Evolutionary conservation across 2,797 vertebrate species (phyloP).

Genomic region (Lacerta agilis): DNA sequence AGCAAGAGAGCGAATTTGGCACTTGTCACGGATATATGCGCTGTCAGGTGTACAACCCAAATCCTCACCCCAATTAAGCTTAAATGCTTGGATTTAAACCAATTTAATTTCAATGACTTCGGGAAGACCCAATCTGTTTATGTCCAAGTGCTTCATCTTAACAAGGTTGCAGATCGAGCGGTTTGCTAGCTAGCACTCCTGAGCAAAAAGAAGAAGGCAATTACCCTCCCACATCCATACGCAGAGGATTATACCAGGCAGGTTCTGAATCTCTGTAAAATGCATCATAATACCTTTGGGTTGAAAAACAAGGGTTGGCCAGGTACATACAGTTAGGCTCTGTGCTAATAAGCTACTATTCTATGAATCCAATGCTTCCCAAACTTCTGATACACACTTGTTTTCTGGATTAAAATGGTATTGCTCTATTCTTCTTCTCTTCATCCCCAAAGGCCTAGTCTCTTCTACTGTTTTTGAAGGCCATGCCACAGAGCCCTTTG

Average conservation of each 20-base stretch:
- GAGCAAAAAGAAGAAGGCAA: neutral
- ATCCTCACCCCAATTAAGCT: constrained; percentile 16
- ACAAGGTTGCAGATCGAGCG: neutral
- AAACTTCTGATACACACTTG: neutral
- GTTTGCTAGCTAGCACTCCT: neutral
- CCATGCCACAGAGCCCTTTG: neutral
- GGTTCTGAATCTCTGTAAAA: neutral
- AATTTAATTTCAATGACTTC: neutral
- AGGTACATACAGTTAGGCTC: neutral
- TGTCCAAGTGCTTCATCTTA: constrained; percentile 20
- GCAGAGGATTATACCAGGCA: neutral
- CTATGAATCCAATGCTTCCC: neutral
- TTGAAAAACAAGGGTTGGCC: neutral
- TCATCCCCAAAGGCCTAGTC: neutral
- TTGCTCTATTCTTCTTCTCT: neutral
- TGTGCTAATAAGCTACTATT: neutral
- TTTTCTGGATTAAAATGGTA: neutral
- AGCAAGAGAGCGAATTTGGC: too few relatives aligned
- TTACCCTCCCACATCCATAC: neutral
- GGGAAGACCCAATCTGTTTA: neutral
- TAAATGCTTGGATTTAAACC: constrained; percentile 19
- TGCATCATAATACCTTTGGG: neutral
- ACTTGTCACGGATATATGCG: neutral
- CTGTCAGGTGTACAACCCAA: constrained; percentile 4
- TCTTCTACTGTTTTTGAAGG: neutral